Conservation (phyloP, 2,113 vertebrate genomes). For the Pseudorasbora parva region DNA sequence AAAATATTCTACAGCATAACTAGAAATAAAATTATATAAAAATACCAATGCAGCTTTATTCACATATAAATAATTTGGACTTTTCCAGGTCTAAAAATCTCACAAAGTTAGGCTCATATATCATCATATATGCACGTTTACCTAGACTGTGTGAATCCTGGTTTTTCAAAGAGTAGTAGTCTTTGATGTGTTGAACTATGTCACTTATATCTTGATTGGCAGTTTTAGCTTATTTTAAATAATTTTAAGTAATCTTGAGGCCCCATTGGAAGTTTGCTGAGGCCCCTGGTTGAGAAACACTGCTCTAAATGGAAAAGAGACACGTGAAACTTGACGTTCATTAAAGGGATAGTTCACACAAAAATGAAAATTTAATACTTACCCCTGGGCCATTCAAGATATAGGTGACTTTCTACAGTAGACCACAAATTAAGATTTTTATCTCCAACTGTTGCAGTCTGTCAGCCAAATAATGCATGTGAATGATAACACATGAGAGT, state of each 20-base stretch:
- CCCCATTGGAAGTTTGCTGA: neutral
- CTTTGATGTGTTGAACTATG: neutral
- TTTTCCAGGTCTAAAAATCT: neutral
- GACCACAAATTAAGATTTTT: too few species aligned
- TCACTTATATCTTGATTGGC: too few species aligned
- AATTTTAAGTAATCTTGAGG: neutral
- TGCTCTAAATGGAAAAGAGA: neutral
- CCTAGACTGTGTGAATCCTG: neutral
- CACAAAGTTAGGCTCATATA: neutral
- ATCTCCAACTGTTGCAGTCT: too few species aligned
- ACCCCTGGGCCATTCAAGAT: too few species aligned
- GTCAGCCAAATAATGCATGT: too few species aligned
- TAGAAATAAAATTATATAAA: neutral
- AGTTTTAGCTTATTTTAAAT: neutral
- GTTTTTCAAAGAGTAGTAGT: neutral
- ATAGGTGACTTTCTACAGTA: too few species aligned
- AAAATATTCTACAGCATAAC: neutral
- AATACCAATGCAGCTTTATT: neutral
- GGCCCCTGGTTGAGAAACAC: neutral
- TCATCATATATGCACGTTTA: neutral
- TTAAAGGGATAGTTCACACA: neutral
- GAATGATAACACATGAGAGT: too few species aligned
- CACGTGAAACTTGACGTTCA: neutral
- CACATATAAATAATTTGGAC: neutral
- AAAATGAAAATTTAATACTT: too few species aligned